phyloP scores from a whole-genome alignment of 2,797 vertebrate genomes.

The Cetoscarus ocellatus region DNA sequence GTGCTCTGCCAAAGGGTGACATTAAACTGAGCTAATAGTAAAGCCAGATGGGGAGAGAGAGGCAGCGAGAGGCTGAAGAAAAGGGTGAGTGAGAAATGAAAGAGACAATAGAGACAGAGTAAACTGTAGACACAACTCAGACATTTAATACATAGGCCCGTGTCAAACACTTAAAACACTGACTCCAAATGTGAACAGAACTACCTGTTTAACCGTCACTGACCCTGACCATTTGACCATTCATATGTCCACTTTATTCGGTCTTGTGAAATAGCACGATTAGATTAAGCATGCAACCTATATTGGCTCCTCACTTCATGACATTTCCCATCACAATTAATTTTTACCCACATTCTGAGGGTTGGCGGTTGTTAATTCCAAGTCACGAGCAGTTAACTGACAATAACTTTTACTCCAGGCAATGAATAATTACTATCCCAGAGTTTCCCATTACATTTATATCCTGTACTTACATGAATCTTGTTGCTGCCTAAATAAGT shows the following conservation, averaged over 20 bases:
- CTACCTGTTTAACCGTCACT: not conserved
- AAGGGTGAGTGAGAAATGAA: conserved; percentile 19
- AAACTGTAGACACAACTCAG: not conserved
- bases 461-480: conserved; percentile 59
- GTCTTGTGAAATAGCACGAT: conserved; percentile 5
- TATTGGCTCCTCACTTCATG: conserved; percentile 34
- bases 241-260: too few species aligned
- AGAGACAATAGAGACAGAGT: conserved; percentile 36
- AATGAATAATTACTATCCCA: conserved; percentile 69
- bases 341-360: conserved; percentile 62
- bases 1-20: conserved; percentile 64
- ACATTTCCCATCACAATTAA: conserved; percentile 62
- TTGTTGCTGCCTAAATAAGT: conserved; percentile 8
- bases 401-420: conserved; percentile 75
- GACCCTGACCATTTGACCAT: too few species aligned
- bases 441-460: conserved; percentile 63
- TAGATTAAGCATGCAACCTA: conserved; percentile 24
- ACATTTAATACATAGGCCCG: not conserved
- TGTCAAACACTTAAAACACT: not conserved
- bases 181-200: not conserved
- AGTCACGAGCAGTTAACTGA: conserved; percentile 67
- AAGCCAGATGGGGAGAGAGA: conserved; percentile 64
- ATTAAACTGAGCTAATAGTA: conserved; percentile 62
- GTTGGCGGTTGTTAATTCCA: conserved; percentile 66
- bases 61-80: conserved; percentile 26